These are phyloP conservation scores for Eupelmus urozonus DNA, from an alignment of 2,888 invertebrate genomes.

Conservation along the genomic window DNA sequence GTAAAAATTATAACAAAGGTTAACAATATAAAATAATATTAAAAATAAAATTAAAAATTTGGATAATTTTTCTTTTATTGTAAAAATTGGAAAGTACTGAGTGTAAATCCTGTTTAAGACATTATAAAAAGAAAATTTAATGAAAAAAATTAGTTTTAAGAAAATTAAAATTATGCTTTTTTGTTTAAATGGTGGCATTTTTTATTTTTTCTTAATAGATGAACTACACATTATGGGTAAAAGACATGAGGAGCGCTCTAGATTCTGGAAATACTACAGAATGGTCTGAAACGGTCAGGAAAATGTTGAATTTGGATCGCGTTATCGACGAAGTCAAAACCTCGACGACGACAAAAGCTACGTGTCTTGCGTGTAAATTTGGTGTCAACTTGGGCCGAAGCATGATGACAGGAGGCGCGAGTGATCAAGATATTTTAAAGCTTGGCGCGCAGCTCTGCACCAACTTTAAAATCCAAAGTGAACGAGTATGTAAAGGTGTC, in stretches of 20 bases:
- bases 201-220: conserved; percentile 30
- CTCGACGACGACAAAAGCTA: conserved; percentile 14
- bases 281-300: conserved; percentile 27
- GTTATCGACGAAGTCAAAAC: conserved; percentile 22
- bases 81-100: no score
- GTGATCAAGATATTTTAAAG: conserved; percentile 32
- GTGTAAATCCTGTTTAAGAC: no score
- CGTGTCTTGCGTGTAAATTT: conserved; percentile 55
- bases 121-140: no score
- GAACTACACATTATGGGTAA: conserved; percentile 44
- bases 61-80: no score
- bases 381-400: conserved; percentile 22
- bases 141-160: no score
- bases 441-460: not conserved
- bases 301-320: conserved; percentile 18
- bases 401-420: conserved; percentile 38
- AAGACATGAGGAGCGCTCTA: conserved; percentile 27
- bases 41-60: no score
- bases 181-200: no score
- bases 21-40: no score
- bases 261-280: not conserved
- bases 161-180: no score
- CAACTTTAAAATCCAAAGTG: conserved; percentile 33
- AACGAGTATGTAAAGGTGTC: conserved; percentile 44
- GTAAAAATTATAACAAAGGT: no score